A percentile compares a stretch with the other conserved stretches of the same genome.
Evolutionary conservation across 2,888 invertebrate genomes (phyloP).

Genomic region (Gasteruption jaculator): DNA sequence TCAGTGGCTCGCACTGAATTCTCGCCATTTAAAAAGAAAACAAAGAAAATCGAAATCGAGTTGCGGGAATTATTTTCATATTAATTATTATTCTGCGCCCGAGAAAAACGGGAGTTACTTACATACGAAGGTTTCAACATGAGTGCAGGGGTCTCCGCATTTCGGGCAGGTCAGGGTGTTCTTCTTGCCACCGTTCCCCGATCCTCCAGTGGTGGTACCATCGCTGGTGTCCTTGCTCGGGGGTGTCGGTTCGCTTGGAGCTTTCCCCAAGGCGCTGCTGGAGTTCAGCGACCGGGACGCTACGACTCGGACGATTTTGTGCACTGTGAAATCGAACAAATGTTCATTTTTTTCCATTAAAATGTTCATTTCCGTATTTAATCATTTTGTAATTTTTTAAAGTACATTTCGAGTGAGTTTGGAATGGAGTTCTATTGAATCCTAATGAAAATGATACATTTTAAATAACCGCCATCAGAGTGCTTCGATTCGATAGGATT

Average conservation of each 20-base stretch:
- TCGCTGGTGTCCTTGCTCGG: slow-evolving; percentile 36
- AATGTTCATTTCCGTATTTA: slow-evolving; percentile 2
- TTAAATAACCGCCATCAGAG: too few relatives aligned
- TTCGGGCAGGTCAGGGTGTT: slow-evolving; percentile 88
- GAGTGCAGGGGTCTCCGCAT: slow-evolving; percentile 95
- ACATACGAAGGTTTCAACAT: slow-evolving; percentile 95
- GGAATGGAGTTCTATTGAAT: too few relatives aligned
- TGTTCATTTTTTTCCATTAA: background rate
- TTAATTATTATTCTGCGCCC: background rate
- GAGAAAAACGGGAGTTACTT: slow-evolving; percentile 41
- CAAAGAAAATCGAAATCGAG: background rate
- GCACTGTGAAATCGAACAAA: slow-evolving; percentile 30
- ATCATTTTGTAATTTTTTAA: slow-evolving; percentile 1
- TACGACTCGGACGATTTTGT: slow-evolving; percentile 44
- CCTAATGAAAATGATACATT: too few relatives aligned
- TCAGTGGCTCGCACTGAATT: background rate
- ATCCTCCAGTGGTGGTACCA: slow-evolving; percentile 22
- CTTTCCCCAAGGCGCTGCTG: slow-evolving; percentile 37
- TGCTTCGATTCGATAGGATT: too few relatives aligned
- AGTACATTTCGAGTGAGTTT: too few relatives aligned
- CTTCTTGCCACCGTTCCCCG: slow-evolving; percentile 62
- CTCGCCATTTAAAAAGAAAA: background rate
- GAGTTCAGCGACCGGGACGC: slow-evolving; percentile 39
- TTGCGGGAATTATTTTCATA: background rate
- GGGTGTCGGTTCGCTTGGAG: slow-evolving; percentile 42